Evolutionary conservation across 2,113 vertebrate species (phyloP), one percentile per base, ranked within the genome.

Genomic region (Myiozetetes cayanensis): DNA sequence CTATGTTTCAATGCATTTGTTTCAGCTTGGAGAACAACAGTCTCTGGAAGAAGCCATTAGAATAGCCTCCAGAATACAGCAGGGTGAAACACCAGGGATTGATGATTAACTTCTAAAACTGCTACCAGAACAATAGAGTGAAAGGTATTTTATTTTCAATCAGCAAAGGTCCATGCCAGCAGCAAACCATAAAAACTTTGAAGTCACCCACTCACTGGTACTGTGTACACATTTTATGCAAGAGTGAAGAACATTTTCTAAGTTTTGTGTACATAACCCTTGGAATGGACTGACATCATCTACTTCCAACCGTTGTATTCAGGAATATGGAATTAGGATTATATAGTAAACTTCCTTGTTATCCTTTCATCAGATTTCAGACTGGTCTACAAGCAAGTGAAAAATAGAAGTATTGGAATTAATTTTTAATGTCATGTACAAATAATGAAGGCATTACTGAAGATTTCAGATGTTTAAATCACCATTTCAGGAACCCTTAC

Each of bases 21-120:
- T 97, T 95, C 95, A 99, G 99, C 98, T 99, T 71, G 99, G 98
- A 96, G 99, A 99, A 95, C 99, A 99, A 94, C 99, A 99, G 70
- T 99, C 99, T 43, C 97, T 99, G 97, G 99, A 99, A 98, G 99
- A 99, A 98, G 99, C 99, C 97, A 99, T 99, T 97, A 98, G 99
- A 98, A 99, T 99, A 98, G 99, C 99, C 80, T 99, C 99, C 73
- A 98, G 99, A 97, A 99, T 99, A 98, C 99, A 99, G 72, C 99
- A 99, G 96, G 99, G 99, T 93, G 99, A 99, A 97, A 99, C 99
- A 4, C 99, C 99, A 21, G 99, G 98, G 70, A 97, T 99, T 95
- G 99, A 99, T 91, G 99, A 99, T 97, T 99, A 98, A 99, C 89
- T 91, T 79, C 62, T 56, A 78, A 67, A 94, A 93, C 91, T 94